Evolutionary conservation across 2,113 vertebrate genomes (phyloP), one percentile per base, ranked within the genome.

Genomic region (Rousettus leschenaultii): DNA sequence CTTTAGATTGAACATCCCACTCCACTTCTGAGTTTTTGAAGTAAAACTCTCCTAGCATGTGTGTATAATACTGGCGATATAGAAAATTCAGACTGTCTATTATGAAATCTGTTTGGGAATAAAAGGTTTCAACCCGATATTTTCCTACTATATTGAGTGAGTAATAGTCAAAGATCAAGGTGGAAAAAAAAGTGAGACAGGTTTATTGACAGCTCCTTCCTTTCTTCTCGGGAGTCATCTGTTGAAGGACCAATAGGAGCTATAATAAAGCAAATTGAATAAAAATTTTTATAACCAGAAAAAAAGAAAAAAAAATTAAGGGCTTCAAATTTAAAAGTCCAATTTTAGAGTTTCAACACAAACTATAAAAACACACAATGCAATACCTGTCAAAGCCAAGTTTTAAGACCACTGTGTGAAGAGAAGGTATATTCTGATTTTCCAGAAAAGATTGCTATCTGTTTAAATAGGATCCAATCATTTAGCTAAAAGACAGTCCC

Each of bases 311-410:
- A 65, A 86, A 40, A 21, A 94, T 45, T 55, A 53, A 92, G 57
- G 10, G 2, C 12, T 83, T 96, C n/a, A 87, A 93, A 86, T 87
- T 48, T n/a, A 55, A 96, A 95, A 85, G 24, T 59, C 19, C 53
- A 33, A 38, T 95, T 95, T 95, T 89, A 57, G 30, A 61, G 30
- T 92, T 71, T 96, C 92, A 65, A 83, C 92, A 61, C 35, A 85
- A 87, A 73, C 57, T 55, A 9, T 78, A 73, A 75, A 89, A 45
- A 53, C 30, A 38, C 55, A 86, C 55, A 48, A 48, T 24, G n/a
- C 26, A 82, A 33, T 59, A 86, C 26, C 61, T 87, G 77, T 75
- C n/a, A 35, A 74, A 68, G 93, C 9, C 61, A 86, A 91, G 55
- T 63, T 84, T n/a, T 78, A 74, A 92, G 89, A 89, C 15, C 2